A percentile compares a stretch with the other conserved stretches of the same genome.
These are phyloP conservation scores for Tiaroga cobitis DNA, from an alignment of 2,797 vertebrate species.

Conservation along the genomic window DNA sequence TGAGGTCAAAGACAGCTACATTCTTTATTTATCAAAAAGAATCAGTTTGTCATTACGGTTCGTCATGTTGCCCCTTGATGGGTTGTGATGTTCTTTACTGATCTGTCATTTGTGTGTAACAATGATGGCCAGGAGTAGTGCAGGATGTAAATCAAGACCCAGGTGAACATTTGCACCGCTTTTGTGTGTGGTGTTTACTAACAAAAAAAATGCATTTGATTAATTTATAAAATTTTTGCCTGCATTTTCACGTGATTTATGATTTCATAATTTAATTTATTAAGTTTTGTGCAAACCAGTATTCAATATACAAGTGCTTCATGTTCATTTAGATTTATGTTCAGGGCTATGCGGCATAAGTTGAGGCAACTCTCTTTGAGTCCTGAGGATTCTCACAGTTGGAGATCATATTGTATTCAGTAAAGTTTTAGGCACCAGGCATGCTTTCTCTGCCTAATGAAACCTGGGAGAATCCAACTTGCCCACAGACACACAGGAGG, in stretches of 20 bases:
- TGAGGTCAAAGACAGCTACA: conserved; percentile 64
- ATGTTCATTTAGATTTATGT: background rate
- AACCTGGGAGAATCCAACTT: conserved; percentile 30
- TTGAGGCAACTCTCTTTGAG: background rate
- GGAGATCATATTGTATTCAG: conserved; percentile 38
- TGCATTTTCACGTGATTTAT: background rate
- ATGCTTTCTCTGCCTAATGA: conserved; percentile 44
- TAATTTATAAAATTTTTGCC: background rate
- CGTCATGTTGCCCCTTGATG: conserved; percentile 36
- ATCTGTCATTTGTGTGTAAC: background rate
- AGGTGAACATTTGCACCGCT: background rate
- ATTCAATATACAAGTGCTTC: background rate
- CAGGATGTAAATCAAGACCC: background rate
- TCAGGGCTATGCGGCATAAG: background rate
- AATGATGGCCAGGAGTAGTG: background rate
- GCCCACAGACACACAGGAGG: conserved; percentile 47
- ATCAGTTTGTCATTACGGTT: conserved; percentile 51
- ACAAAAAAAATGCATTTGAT: background rate
- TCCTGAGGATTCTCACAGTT: conserved; percentile 31
- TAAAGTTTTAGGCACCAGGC: conserved; percentile 21
- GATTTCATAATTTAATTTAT: background rate
- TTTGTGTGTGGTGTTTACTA: background rate
- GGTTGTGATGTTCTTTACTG: conserved; percentile 1
- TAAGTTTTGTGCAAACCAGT: background rate
- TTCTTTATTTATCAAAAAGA: conserved; percentile 66